Conservation (phyloP, 2,797 vertebrate genomes). For the Sebastes kiyomatsui region DNA sequence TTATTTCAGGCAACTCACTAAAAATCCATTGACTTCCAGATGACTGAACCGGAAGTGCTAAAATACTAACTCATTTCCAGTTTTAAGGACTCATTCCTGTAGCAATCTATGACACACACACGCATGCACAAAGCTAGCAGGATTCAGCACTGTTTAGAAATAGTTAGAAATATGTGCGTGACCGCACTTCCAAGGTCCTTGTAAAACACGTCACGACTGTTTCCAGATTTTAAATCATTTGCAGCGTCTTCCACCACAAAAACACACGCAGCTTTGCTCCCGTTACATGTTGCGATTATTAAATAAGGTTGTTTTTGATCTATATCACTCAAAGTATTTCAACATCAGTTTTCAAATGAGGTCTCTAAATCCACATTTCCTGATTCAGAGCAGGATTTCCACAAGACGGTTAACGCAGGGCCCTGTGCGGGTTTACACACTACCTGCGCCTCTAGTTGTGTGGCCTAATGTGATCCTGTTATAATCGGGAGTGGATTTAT, state of each 20-base stretch:
- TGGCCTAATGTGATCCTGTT: slow-evolving; percentile 55
- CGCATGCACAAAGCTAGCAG: not conserved
- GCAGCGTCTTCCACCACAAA: not conserved
- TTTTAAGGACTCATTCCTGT: no score
- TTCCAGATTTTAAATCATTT: not conserved
- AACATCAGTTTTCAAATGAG: not conserved
- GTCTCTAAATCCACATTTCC: not conserved
- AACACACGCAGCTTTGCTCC: not conserved
- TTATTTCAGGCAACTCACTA: no score
- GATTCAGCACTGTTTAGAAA: not conserved
- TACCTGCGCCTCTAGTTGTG: slow-evolving; percentile 45
- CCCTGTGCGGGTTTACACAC: slow-evolving; percentile 4
- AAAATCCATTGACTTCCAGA: no score
- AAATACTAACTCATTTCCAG: no score
- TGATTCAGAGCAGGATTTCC: not conserved
- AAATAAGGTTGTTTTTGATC: not conserved
- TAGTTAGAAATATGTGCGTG: not conserved
- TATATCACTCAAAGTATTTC: not conserved
- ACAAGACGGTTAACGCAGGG: not conserved
- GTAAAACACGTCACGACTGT: not conserved
- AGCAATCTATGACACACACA: not conserved
- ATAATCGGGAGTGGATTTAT: slow-evolving; percentile 55
- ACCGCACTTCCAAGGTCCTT: not conserved
- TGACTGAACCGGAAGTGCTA: no score
- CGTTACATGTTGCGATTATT: no score